These are phyloP conservation scores for Campylomormyrus tamandua DNA, from an alignment of 2,113 vertebrate genomes.

Conservation along the genomic window DNA sequence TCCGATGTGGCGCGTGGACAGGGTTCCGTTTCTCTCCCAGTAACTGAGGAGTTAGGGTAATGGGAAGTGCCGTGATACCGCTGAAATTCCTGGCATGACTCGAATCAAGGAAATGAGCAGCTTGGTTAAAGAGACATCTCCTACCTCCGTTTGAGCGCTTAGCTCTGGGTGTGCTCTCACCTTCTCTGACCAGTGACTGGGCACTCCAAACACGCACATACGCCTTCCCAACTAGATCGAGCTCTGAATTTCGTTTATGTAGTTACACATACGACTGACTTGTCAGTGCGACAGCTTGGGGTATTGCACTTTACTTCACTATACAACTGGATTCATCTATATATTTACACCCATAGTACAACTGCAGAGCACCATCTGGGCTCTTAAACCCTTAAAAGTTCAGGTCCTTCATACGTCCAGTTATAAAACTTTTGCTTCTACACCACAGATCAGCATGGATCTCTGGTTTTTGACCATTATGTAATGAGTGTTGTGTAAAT, in stretches of 20 bases:
- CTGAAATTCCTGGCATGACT: slow-evolving; percentile 45
- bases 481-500: background rate
- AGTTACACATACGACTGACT: background rate
- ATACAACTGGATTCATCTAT: background rate
- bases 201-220: background rate
- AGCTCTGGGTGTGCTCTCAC: background rate
- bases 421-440: background rate
- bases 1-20: background rate
- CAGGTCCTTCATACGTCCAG: background rate
- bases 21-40: background rate
- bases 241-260: background rate
- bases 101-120: slow-evolving; percentile 45
- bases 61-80: slow-evolving; percentile 30
- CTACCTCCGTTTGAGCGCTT: background rate
- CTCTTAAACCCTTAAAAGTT: background rate
- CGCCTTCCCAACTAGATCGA: background rate
- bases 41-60: slow-evolving; percentile 36
- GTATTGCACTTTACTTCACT: background rate
- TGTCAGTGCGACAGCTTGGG: background rate
- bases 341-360: background rate
- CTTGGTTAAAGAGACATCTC: slow-evolving; percentile 5
- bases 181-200: background rate
- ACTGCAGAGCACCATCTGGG: background rate
- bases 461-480: background rate
- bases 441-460: background rate